Conservation (phyloP, 2,113 vertebrate genomes). For the Sakesphorus luctuosus region DNA sequence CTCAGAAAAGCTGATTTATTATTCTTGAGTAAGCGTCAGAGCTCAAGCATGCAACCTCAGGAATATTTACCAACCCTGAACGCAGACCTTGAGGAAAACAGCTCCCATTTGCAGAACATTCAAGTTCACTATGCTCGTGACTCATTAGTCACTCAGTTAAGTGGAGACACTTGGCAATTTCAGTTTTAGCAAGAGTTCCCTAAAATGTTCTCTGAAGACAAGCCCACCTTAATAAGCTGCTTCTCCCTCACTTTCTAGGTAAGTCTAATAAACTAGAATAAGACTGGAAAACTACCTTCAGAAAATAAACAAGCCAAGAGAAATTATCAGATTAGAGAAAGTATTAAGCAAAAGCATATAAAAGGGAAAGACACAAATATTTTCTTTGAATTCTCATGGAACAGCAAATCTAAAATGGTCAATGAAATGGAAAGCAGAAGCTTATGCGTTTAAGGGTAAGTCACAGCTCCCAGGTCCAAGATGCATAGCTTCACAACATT, state of each 20-base stretch:
- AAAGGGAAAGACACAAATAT: background rate
- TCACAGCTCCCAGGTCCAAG: conserved; percentile 81
- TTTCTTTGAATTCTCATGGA: conserved; percentile 18
- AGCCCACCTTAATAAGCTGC: background rate
- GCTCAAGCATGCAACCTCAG: conserved; percentile 55
- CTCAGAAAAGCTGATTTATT: conserved; percentile 55
- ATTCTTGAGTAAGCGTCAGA: conserved; percentile 35
- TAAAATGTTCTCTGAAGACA: background rate
- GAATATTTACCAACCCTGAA: background rate
- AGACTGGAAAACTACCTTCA: conserved; percentile 29
- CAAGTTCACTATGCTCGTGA: background rate
- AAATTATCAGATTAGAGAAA: conserved; percentile 22
- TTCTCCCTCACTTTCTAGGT: background rate
- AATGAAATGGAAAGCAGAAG: conserved; percentile 28
- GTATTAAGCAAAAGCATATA: background rate
- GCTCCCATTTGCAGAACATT: background rate
- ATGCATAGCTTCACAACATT: conserved; percentile 78
- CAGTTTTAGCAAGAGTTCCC: background rate
- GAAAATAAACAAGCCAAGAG: conserved; percentile 15
- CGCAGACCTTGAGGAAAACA: background rate
- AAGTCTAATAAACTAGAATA: background rate
- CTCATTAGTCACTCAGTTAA: background rate
- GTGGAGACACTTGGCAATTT: background rate
- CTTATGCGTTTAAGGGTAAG: conserved; percentile 37
- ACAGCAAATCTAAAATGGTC: conserved; percentile 46